These are phyloP conservation scores for Strigamia crassipes DNA, from an alignment of 2,888 invertebrate species.

Conservation along the genomic window DNA sequence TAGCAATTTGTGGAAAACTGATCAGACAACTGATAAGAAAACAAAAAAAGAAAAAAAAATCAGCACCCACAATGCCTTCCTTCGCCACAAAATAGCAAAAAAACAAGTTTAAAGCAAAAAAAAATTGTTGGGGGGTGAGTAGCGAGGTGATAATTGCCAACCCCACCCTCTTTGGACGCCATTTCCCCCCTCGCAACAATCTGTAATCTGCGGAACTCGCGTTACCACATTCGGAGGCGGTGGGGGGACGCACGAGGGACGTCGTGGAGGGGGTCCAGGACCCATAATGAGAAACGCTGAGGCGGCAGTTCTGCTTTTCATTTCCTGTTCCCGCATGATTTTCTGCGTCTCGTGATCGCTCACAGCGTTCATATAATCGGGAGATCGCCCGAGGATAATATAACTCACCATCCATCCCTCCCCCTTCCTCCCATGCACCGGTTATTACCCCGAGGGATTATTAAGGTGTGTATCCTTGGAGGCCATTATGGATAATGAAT, in stretches of 20 bases:
- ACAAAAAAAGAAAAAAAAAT: background rate
- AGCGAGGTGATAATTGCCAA: background rate
- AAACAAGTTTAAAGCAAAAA: background rate
- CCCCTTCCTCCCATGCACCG: slow-evolving; percentile 2
- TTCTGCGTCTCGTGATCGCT: slow-evolving; percentile 30
- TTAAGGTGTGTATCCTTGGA: slow-evolving; percentile 27
- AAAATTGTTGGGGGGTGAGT: background rate
- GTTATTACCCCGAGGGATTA: slow-evolving; percentile 30
- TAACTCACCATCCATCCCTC: slow-evolving; percentile 1
- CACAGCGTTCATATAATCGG: slow-evolving; percentile 30
- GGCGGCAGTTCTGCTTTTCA: slow-evolving; percentile 30
- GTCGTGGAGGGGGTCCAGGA: slow-evolving; percentile 14
- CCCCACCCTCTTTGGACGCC: background rate
- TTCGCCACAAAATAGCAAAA: background rate
- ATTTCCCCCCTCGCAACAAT: slow-evolving; percentile 22
- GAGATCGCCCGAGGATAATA: slow-evolving; percentile 30
- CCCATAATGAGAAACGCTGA: slow-evolving; percentile 30
- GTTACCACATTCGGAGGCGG: slow-evolving; percentile 1
- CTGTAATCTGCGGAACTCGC: slow-evolving; percentile 30
- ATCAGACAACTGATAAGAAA: slow-evolving; percentile 12
- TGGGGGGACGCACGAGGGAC: slow-evolving; percentile 1
- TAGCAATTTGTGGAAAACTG: slow-evolving; percentile 30
- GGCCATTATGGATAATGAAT: slow-evolving; percentile 30
- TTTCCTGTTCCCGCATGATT: slow-evolving; percentile 26
- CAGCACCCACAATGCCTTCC: background rate